Percentiles rank a stretch among this genome's conserved stretches.
Evolutionary conservation across 2,113 vertebrate genomes (phyloP).

Genomic region (Tragelaphus strepsiceros): DNA sequence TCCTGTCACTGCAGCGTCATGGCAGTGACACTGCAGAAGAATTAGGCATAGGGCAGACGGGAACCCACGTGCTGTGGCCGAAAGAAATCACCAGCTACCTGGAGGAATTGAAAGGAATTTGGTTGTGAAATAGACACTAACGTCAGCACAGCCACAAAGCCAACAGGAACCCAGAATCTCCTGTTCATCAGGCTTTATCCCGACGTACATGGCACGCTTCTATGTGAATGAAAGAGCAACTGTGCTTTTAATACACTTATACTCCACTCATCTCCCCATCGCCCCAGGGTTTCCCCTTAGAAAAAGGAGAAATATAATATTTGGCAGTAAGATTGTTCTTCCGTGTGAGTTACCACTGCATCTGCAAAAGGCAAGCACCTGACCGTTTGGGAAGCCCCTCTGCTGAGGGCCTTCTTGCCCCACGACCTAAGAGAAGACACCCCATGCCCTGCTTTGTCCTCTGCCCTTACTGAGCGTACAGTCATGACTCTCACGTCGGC

Average conservation of each 20-base stretch:
- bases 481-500: neutral
- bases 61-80: neutral
- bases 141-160: neutral
- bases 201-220: neutral
- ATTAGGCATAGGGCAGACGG: fast-evolving
- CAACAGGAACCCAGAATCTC: slow-evolving; percentile 9
- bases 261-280: slow-evolving; percentile 67
- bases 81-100: slow-evolving; percentile 35
- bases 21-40: neutral
- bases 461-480: slow-evolving; percentile 21
- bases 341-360: slow-evolving; percentile 45
- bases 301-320: slow-evolving; percentile 65
- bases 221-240: slow-evolving; percentile 74
- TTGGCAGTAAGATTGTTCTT: slow-evolving; percentile 52
- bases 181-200: slow-evolving; percentile 58
- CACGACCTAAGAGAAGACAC: neutral
- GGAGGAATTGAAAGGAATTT: slow-evolving; percentile 57
- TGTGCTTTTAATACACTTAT: slow-evolving; percentile 71
- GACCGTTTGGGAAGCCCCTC: slow-evolving; percentile 25
- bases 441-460: neutral
- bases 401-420: neutral
- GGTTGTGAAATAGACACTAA: slow-evolving; percentile 32
- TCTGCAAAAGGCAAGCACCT: slow-evolving; percentile 40
- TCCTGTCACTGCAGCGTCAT: fast-evolving
- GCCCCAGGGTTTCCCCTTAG: slow-evolving; percentile 66